Conservation (phyloP, 2,113 vertebrate genomes). For the Mola mola region DNA sequence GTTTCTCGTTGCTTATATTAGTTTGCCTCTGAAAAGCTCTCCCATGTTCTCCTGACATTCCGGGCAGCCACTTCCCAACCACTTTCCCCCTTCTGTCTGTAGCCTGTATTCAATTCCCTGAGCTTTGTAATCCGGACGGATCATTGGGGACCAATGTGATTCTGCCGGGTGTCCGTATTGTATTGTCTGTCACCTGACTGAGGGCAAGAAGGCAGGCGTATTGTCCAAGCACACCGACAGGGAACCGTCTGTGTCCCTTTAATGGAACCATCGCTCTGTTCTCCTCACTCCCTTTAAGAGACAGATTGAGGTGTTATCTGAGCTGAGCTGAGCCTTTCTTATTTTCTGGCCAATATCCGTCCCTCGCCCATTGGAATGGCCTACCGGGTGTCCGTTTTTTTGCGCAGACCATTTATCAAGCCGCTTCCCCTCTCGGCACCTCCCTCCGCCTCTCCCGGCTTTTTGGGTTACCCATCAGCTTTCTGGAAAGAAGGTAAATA, state of each 20-base stretch:
- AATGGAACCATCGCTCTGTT: constrained; percentile 42
- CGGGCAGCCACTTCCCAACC: too few species aligned
- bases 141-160: too few species aligned
- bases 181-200: too few species aligned
- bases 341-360: constrained; percentile 52
- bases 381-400: constrained; percentile 46
- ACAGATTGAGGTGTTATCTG: constrained; percentile 64
- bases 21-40: too few species aligned
- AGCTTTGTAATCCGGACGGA: too few species aligned
- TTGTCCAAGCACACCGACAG: constrained; percentile 2
- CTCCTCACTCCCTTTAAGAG: constrained; percentile 38
- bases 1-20: too few species aligned
- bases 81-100: too few species aligned
- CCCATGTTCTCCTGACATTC: too few species aligned
- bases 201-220: too few species aligned
- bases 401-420: constrained; percentile 54
- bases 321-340: constrained; percentile 55
- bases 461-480: constrained; percentile 33
- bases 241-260: constrained; percentile 27
- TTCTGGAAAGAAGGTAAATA: constrained; percentile 43
- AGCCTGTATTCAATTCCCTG: too few species aligned
- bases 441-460: not conserved
- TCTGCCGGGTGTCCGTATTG: too few species aligned
- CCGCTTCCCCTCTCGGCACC: not conserved
- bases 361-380: constrained; percentile 20